Evolutionary conservation across 2,797 vertebrate species (phyloP), one percentile per base, ranked within the genome.

Genomic region (Ptychobarbus kaznakovi): DNA sequence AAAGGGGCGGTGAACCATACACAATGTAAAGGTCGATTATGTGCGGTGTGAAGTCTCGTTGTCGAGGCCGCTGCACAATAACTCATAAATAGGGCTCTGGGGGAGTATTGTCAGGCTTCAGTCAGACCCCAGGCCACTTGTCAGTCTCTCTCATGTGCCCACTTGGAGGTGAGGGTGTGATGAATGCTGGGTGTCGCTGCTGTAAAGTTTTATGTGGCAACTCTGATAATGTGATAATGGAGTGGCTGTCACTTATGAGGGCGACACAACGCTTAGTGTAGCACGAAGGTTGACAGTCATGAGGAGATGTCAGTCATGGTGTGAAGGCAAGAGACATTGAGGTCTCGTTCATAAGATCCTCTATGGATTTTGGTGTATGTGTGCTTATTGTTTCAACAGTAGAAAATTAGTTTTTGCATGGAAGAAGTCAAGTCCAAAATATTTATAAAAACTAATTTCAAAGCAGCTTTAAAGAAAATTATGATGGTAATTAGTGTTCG

Each of bases 191-290:
- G 87, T 89, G 85, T 88, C 63, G 74, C 46, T 69, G 79, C 82
- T 84, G 70, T 90, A 87, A 91, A 89, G 84, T 89, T 90, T 91
- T 88, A 92, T 89, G 85, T 86, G 86, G 86, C 83, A 25, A 90
- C 86, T 68, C 83, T 89, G 89, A 82, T 89, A 89, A 91, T 86
- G 86, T 89, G 87, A 90, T 89, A 92, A 92, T 90, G 81, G 80
- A 88, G 83, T 86, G 88, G 78, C 85, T 90, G 80, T 86, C 88
- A 88, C 86, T 85, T 88, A 88, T 78, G 82, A 88, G 42, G 49
- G 5, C 32, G 11, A 32, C 56, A 80, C 80, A 4, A 35, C 15
- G 53, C 38, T 38, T 46, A 53, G 53, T 49, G 32, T 69, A 69
- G 56, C 82, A n/a, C 11, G 38, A 81, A 68, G 77, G 49, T 44